Percentiles rank a stretch among this genome's conserved stretches.
These are phyloP conservation scores for Bombus difficillimus DNA, from an alignment of 1,140 invertebrate species.

Conservation along the genomic window DNA sequence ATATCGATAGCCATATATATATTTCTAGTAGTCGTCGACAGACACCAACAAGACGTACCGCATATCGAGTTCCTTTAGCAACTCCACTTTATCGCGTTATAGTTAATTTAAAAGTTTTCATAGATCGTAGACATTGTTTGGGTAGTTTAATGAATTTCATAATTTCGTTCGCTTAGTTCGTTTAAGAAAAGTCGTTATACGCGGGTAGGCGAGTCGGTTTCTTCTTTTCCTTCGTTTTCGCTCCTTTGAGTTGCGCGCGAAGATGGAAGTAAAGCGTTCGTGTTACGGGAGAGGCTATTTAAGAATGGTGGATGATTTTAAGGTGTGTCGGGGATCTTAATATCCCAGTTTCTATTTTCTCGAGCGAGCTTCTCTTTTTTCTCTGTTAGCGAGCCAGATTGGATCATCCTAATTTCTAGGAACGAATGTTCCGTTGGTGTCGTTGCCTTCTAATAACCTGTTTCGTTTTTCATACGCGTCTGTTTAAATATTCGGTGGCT, in stretches of 20 bases:
- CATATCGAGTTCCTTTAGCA: too few species aligned
- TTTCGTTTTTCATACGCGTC: background rate
- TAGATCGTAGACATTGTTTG: too few species aligned
- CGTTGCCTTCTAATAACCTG: background rate
- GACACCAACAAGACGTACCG: too few species aligned
- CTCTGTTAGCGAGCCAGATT: background rate
- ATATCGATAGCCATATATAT: too few species aligned
- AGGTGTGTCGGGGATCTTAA: background rate
- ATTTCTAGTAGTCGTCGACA: too few species aligned
- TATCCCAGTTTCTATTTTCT: background rate
- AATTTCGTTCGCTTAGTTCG: background rate
- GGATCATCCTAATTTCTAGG: background rate
- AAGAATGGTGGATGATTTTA: background rate
- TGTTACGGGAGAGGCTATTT: background rate
- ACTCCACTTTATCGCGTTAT: too few species aligned
- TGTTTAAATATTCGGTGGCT: background rate
- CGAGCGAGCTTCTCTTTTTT: background rate
- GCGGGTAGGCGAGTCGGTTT: background rate
- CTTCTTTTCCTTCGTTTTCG: background rate
- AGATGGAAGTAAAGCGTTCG: too few species aligned
- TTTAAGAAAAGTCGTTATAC: background rate
- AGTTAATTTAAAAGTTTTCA: background rate
- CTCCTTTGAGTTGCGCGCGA: background rate
- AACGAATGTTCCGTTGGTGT: background rate
- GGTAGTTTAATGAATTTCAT: background rate